Percentiles rank a stretch among this genome's conserved stretches.
Evolutionary conservation across 2,888 invertebrate species (phyloP).

Genomic region (Drosophila melanosoma): DNA sequence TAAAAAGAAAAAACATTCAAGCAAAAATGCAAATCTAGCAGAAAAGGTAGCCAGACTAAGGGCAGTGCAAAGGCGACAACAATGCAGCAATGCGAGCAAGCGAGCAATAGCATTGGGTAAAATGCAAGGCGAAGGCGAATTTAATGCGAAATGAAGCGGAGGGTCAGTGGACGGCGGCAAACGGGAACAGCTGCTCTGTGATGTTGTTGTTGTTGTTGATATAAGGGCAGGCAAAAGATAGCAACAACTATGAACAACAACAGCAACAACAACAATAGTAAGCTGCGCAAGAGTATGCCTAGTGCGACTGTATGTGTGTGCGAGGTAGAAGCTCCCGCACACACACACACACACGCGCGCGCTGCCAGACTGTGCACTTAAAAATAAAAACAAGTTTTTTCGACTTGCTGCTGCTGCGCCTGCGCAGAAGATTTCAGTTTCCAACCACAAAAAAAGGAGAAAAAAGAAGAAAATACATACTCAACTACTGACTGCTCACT

Average conservation of each 20-base stretch:
- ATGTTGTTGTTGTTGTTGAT: slow-evolving; percentile 27
- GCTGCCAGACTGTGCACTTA: slow-evolving; percentile 33
- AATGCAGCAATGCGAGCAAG: slow-evolving; percentile 2
- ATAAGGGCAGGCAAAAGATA: slow-evolving; percentile 52
- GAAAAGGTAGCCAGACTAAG: slow-evolving; percentile 44
- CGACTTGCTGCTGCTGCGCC: slow-evolving; percentile 38
- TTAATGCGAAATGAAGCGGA: slow-evolving; percentile 52
- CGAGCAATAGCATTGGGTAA: slow-evolving; percentile 21
- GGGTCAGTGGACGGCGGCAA: slow-evolving; percentile 46
- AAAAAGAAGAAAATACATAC: slow-evolving; percentile 6
- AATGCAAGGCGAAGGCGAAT: slow-evolving; percentile 56
- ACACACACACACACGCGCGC: slow-evolving; percentile 17
- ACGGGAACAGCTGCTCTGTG: slow-evolving; percentile 56
- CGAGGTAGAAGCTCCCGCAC: slow-evolving; percentile 36
- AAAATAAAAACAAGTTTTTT: slow-evolving; percentile 56
- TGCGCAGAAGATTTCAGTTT: slow-evolving; percentile 73
- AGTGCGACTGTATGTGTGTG: slow-evolving; percentile 33
- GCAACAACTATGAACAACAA: slow-evolving; percentile 9
- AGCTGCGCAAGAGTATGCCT: slow-evolving; percentile 20
- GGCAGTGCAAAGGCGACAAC: slow-evolving; percentile 19
- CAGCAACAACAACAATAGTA: slow-evolving; percentile 1
- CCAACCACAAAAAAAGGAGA: slow-evolving; percentile 33
- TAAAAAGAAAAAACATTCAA: slow-evolving; percentile 21
- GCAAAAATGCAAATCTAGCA: slow-evolving; percentile 55
- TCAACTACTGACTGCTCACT: slow-evolving; percentile 30